Evolutionary conservation across 2,113 vertebrate genomes (phyloP), one percentile per base, ranked within the genome.

Genomic region (Tenrec ecaudatus): DNA sequence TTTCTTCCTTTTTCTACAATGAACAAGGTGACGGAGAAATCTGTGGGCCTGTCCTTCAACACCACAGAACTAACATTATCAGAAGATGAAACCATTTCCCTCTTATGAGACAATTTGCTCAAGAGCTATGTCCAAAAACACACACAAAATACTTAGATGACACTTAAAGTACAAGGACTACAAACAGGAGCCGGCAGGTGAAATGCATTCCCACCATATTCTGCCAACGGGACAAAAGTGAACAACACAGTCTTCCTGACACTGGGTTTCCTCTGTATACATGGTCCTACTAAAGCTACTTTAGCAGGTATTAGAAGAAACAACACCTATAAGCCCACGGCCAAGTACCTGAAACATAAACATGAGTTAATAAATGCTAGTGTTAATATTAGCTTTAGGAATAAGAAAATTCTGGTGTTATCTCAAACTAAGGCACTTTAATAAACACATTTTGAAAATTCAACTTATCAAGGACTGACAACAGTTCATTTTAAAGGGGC

Each of bases 1-100:
- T 99, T 43, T 99, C 99, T 36, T 99, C 99, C 86, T 99, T 99
- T 97, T 99, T 99, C 99, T 99, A 96, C 17, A 96, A 31, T 1
- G 0, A 47, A 84, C 94, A 94, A 86, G 77, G 66, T 0, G 88
- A 38, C 29, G 84, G 23, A 79, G 9, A 95, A 20, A 5, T 16
- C 11, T 73, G 89, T 11, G 64, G 27, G 57, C 12, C 19, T 77
- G 83, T 73, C n/a, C 77, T 75, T 14, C 0, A 2, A 69, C 94
- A 11, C 57, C 79, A 86, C n/a, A 3, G 4, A 86, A 80, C 15
- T 53, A 25, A 84, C 2, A 17, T 77, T 85, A 79, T 77, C 27
- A 31, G 80, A 80, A 87, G 19, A 90, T 3, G 78, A 92, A 87
- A 68, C 0, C 38, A 38, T 40, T 86, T 68, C 33, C 29, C 14